These are phyloP conservation scores for Lanistes nyassanus DNA, from an alignment of 1,140 invertebrate genomes.

Conservation along the genomic window DNA sequence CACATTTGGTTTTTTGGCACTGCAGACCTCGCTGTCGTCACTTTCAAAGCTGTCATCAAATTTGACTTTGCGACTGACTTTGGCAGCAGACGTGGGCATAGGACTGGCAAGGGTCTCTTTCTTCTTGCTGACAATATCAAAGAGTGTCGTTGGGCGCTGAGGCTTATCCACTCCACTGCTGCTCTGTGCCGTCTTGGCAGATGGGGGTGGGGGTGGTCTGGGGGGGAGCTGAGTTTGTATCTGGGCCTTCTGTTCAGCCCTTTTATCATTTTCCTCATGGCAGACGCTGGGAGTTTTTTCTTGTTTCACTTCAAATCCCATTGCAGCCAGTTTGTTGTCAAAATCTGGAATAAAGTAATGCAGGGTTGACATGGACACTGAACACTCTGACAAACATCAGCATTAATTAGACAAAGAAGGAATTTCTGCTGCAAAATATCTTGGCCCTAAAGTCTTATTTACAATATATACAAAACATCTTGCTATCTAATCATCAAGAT, in stretches of 20 bases:
- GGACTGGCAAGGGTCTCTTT: slow-evolving; percentile 1
- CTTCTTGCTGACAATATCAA: slow-evolving; percentile 30
- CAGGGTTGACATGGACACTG: slow-evolving; percentile 2
- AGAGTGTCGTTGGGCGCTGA: slow-evolving; percentile 22
- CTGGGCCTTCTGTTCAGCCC: neutral
- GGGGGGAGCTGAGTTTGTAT: neutral
- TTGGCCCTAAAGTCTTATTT: no score
- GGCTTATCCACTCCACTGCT: slow-evolving; percentile 12
- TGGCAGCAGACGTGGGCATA: neutral
- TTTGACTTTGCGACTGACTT: slow-evolving; percentile 28
- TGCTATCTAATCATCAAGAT: no score
- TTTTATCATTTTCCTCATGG: neutral
- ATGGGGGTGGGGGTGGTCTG: slow-evolving; percentile 23
- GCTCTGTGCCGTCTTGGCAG: neutral
- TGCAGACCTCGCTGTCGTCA: slow-evolving; percentile 41
- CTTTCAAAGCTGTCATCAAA: slow-evolving; percentile 57
- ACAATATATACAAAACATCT: no score
- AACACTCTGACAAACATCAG: neutral
- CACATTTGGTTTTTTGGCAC: slow-evolving; percentile 5
- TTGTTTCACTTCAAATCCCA: slow-evolving; percentile 59
- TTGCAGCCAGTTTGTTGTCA: slow-evolving; percentile 57
- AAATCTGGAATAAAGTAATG: slow-evolving; percentile 54
- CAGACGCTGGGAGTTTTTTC: slow-evolving; percentile 7
- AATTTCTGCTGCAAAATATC: neutral
- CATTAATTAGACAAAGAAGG: neutral